A percentile compares a stretch with the other conserved stretches of the same genome.
Evolutionary conservation across 2,113 vertebrate species (phyloP).

Genomic region (Solea senegalensis): DNA sequence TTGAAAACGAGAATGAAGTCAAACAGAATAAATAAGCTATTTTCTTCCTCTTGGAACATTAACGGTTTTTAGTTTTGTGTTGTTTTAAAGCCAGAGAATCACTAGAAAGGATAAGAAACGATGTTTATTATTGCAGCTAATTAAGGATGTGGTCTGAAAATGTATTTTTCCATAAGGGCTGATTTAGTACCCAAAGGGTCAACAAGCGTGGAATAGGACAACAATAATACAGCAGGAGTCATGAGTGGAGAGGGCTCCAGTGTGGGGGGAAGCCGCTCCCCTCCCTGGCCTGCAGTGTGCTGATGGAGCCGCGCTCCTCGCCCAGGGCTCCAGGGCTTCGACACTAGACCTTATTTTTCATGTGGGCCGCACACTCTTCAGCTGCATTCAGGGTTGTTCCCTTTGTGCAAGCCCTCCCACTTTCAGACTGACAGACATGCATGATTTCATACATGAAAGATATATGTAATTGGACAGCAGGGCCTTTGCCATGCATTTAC

Average conservation of each 20-base stretch:
- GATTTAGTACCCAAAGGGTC: slow-evolving; percentile 68
- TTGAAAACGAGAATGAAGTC: slow-evolving; percentile 52
- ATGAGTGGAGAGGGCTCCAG: slow-evolving; percentile 57
- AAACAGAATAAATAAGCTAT: slow-evolving; percentile 51
- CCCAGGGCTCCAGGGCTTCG: slow-evolving; percentile 76
- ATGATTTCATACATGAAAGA: slow-evolving; percentile 86
- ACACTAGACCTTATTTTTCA: slow-evolving; percentile 80
- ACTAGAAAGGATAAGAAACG: slow-evolving; percentile 53
- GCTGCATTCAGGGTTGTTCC: slow-evolving; percentile 73
- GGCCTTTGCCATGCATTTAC: slow-evolving; percentile 80
- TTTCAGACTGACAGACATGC: slow-evolving; percentile 72
- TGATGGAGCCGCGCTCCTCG: slow-evolving; percentile 74
- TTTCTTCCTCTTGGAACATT: slow-evolving; percentile 49
- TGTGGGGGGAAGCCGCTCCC: slow-evolving; percentile 21
- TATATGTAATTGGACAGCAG: slow-evolving; percentile 85
- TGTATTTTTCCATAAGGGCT: slow-evolving; percentile 56
- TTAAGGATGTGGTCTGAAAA: slow-evolving; percentile 71
- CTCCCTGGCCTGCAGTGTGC: slow-evolving; percentile 44
- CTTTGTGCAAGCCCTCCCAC: slow-evolving; percentile 78
- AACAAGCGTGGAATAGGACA: slow-evolving; percentile 65
- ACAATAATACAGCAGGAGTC: slow-evolving; percentile 69
- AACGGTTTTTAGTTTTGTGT: slow-evolving; percentile 39
- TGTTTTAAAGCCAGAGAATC: slow-evolving; percentile 39
- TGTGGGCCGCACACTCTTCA: slow-evolving; percentile 76
- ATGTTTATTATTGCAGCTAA: slow-evolving; percentile 67